Conservation (phyloP, 2,113 vertebrate species). For the Oplegnathus fasciatus region DNA sequence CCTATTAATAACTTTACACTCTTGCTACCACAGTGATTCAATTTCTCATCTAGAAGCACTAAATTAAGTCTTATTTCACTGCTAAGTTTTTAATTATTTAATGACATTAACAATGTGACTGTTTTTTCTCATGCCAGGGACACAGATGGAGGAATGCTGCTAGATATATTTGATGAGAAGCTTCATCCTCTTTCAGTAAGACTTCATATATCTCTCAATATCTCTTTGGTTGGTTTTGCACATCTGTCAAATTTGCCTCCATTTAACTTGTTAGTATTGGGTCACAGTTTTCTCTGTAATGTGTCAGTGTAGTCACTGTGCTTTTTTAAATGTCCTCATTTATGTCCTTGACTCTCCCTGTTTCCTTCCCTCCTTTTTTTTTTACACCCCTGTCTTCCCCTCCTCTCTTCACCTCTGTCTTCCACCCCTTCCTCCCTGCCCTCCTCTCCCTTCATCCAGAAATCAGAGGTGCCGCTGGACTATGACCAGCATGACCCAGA, state of each 20-base stretch:
- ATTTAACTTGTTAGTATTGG: not conserved
- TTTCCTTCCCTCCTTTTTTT: not conserved
- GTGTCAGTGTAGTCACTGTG: not conserved
- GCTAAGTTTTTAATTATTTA: not conserved
- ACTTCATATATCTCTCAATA: not conserved
- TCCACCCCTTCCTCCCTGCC: conserved; percentile 10
- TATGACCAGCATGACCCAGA: conserved; percentile 95
- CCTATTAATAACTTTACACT: not conserved
- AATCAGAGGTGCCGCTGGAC: conserved; percentile 90
- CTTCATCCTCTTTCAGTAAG: conserved; percentile 96
- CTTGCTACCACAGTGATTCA: not conserved
- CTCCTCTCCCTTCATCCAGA: conserved; percentile 59
- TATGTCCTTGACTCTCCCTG: too few relatives aligned
- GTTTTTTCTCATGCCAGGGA: conserved; percentile 84
- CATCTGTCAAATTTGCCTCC: not conserved
- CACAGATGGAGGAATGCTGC: conserved; percentile 90
- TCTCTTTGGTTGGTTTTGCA: not conserved
- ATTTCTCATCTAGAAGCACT: not conserved
- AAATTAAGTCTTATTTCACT: too few relatives aligned
- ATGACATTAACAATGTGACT: not conserved
- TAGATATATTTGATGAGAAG: conserved; percentile 99
- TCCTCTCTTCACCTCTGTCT: conserved; percentile 11
- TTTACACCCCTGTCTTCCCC: not conserved
- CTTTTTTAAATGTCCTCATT: not conserved
- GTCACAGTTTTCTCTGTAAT: not conserved